phyloP scores from a whole-genome alignment of 2,888 invertebrate species.

The Harpagoxenus sublaevis region DNA sequence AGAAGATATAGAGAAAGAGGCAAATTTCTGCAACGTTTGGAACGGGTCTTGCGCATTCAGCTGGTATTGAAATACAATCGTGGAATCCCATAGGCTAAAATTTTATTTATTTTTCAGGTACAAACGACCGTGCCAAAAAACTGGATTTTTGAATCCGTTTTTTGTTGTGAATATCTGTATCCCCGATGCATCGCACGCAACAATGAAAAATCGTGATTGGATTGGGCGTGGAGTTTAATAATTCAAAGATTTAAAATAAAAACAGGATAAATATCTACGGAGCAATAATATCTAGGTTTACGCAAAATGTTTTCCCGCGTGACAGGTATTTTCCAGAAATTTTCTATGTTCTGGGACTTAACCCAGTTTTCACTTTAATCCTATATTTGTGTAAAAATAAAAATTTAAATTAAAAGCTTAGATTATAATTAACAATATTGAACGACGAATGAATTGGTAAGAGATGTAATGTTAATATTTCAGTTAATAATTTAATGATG shows the following conservation, averaged over 20 bases:
- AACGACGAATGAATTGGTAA: background rate
- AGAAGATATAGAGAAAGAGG: background rate
- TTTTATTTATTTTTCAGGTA: slow-evolving; percentile 5
- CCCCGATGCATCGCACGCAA: background rate
- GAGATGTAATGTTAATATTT: background rate
- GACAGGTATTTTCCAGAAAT: background rate
- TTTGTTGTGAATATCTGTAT: background rate
- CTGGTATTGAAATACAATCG: background rate
- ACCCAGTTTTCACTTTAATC: background rate
- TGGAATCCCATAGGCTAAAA: background rate
- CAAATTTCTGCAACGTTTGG: background rate
- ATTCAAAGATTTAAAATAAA: slow-evolving; percentile 32
- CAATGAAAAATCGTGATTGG: slow-evolving; percentile 38
- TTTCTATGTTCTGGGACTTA: background rate
- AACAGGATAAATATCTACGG: slow-evolving; percentile 18
- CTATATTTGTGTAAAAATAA: background rate
- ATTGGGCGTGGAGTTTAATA: slow-evolving; percentile 14
- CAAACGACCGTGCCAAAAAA: background rate
- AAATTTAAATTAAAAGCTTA: background rate
- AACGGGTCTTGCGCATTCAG: background rate
- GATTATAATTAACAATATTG: background rate
- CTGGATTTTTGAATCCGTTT: background rate
- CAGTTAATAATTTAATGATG: background rate
- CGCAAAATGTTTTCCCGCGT: background rate
- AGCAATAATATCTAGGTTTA: slow-evolving; percentile 3